Evolutionary conservation across 2,888 invertebrate species (phyloP), one percentile per base, ranked within the genome.

Genomic region (Perizoma affinitatum): DNA sequence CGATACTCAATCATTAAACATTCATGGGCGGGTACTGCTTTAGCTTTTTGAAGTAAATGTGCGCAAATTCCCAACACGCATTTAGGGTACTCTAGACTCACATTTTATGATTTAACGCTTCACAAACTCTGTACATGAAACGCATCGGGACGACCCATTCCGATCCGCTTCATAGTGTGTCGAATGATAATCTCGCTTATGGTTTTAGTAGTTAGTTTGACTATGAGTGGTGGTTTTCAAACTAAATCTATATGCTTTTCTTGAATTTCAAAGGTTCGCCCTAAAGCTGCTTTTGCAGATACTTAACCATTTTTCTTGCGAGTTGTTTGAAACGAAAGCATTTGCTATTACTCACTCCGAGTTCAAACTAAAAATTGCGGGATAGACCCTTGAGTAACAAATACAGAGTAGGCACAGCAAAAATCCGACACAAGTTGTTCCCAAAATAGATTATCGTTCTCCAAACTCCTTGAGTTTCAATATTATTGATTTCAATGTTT

Each of bases 161-260:
- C 72, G 80, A 79, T 79, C 76, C 76, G 76, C 78, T 81, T 81
- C 79, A 78, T 80, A 73, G 78, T 80, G 82, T 84, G 80, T 78
- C 76, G 76, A 82, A 79, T 80, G 76, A 86, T 88, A 88, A 89
- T 87, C 80, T 86, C 83, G 90, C 90, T 91, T 90, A 78, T 83
- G 86, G 80, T 84, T 84, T 86, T 80, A 79, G 91, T 91, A 90
- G 90, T 86, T 90, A 86, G 88, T 80, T 79, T 86, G 83, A 83
- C 83, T 84, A 82, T 82, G 86, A 88, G 88, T 90, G 88, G 80
- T 88, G 88, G 84, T 87, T 86, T 84, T 83, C 73, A 68, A 84
- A 87, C 86, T 86, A 80, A 88, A 87, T 85, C 82, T 86, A 69
- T 83, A 7, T 7, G 80, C 89, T 90, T 90, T 74, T 79, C 83